phyloP scores from a whole-genome alignment of 53 echinoderm and acorn worm genomes.

The Henricia sp. region DNA sequence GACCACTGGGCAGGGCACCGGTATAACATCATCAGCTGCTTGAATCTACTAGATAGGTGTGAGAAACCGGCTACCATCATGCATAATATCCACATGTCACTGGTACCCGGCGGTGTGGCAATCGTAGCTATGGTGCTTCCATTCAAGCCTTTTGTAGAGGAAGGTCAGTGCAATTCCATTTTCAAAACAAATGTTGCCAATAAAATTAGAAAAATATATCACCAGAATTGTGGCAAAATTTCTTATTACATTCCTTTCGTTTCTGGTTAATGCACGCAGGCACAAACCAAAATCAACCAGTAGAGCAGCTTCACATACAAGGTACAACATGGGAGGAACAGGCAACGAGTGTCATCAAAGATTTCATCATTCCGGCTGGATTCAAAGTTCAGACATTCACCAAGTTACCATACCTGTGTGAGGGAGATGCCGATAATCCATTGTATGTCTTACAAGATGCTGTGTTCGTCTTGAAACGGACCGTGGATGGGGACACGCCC shows the following conservation, averaged over 20 bases:
- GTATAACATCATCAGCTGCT: constrained; percentile 87
- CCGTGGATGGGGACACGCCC: background rate
- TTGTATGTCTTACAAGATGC: constrained; percentile 90
- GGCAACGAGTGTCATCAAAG: constrained; percentile 67
- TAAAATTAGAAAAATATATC: too few relatives aligned
- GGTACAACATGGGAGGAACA: constrained; percentile 94
- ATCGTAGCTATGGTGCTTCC: constrained; percentile 89
- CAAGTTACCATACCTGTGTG: constrained; percentile 92
- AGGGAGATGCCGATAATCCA: constrained; percentile 83
- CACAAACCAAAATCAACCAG: constrained; percentile 55
- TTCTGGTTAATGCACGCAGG: constrained; percentile 46
- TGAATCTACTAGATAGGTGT: constrained; percentile 95
- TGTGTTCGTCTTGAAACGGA: constrained; percentile 77
- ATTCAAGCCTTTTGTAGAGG: constrained; percentile 92
- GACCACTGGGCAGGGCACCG: constrained; percentile 79
- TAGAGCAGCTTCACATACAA: constrained; percentile 71
- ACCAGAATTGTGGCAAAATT: too few relatives aligned
- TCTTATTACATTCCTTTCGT: too few relatives aligned
- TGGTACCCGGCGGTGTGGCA: constrained; percentile 79
- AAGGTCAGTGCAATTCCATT: constrained; percentile 55
- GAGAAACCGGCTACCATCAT: constrained; percentile 82
- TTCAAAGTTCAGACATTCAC: constrained; percentile 84
- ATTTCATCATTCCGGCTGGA: constrained; percentile 74
- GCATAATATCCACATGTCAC: constrained; percentile 72
- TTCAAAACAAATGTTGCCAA: too few relatives aligned